Evolutionary conservation across 2,888 invertebrate genomes (phyloP).

Genomic region (Drosophila testacea): DNA sequence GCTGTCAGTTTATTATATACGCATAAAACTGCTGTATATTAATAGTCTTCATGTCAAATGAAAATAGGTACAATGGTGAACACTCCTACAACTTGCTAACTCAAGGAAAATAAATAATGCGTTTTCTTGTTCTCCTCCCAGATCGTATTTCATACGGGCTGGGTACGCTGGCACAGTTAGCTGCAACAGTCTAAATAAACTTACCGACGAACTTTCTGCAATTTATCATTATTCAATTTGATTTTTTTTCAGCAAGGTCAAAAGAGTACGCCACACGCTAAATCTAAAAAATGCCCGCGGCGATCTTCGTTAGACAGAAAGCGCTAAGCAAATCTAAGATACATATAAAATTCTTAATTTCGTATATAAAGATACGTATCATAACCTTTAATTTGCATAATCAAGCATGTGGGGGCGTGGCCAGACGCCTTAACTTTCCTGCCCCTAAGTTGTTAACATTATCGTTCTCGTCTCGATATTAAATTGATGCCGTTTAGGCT

Average conservation of each 20-base stretch:
- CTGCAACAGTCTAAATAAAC: conserved; percentile 27
- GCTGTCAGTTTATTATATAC: neutral
- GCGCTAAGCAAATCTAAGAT: conserved; percentile 26
- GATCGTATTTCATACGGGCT: conserved; percentile 57
- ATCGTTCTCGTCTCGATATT: conserved; percentile 51
- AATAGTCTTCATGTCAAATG: conserved; percentile 34
- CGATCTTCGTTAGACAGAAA: conserved; percentile 14
- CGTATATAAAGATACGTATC: conserved; percentile 22
- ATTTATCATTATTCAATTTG: conserved; percentile 53
- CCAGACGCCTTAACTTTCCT: conserved; percentile 30
- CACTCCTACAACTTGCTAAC: conserved; percentile 45
- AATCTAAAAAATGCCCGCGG: conserved; percentile 33
- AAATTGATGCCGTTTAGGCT: conserved; percentile 55
- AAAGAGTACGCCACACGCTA: conserved; percentile 52
- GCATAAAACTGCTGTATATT: conserved; percentile 1
- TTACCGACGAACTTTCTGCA: conserved; percentile 49
- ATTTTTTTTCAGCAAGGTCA: conserved; percentile 41
- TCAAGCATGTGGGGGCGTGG: conserved; percentile 32
- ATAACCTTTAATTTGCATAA: conserved; percentile 46
- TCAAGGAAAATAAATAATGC: conserved; percentile 29
- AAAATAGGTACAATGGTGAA: conserved; percentile 30
- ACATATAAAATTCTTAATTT: conserved; percentile 11
- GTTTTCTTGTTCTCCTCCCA: conserved; percentile 32
- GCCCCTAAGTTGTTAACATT: conserved; percentile 53
- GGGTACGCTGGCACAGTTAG: conserved; percentile 29